phyloP scores from a whole-genome alignment of 2,113 vertebrate genomes.

The Pseudorasbora parva region DNA sequence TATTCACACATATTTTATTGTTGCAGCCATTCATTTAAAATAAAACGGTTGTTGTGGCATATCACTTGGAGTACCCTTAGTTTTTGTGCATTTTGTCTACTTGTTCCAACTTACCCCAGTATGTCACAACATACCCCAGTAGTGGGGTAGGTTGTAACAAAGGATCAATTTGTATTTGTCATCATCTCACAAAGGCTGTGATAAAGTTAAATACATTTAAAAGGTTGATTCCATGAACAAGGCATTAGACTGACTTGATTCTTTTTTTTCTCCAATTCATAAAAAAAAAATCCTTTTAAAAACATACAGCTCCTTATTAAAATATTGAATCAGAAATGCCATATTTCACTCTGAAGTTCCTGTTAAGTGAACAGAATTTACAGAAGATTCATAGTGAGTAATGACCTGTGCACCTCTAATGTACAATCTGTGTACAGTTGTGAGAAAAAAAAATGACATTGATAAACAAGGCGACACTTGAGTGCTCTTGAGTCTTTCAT shows the following conservation, averaged over 20 bases:
- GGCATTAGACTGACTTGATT: background rate
- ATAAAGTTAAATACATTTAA: too few species aligned
- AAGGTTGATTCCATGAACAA: background rate
- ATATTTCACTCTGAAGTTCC: background rate
- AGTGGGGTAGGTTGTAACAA: too few species aligned
- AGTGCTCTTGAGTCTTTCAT: constrained; percentile 32
- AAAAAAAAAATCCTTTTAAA: background rate
- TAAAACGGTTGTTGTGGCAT: too few species aligned
- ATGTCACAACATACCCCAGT: too few species aligned
- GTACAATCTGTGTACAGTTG: constrained; percentile 30
- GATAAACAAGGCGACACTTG: constrained; percentile 34
- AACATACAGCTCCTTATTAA: background rate
- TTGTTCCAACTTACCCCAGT: too few species aligned
- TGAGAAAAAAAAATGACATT: constrained; percentile 9
- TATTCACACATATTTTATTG: too few species aligned
- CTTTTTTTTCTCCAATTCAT: background rate
- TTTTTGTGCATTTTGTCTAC: too few species aligned
- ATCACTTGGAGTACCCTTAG: too few species aligned
- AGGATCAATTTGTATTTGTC: too few species aligned
- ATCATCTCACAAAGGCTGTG: too few species aligned
- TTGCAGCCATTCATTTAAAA: too few species aligned
- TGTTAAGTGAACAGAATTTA: background rate
- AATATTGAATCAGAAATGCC: background rate
- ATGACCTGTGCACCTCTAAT: background rate
- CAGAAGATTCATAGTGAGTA: background rate